Percentiles rank a stretch among this genome's conserved stretches.
phyloP scores from a whole-genome alignment of 2,797 vertebrate genomes.

The Sebastes hubbsi region DNA sequence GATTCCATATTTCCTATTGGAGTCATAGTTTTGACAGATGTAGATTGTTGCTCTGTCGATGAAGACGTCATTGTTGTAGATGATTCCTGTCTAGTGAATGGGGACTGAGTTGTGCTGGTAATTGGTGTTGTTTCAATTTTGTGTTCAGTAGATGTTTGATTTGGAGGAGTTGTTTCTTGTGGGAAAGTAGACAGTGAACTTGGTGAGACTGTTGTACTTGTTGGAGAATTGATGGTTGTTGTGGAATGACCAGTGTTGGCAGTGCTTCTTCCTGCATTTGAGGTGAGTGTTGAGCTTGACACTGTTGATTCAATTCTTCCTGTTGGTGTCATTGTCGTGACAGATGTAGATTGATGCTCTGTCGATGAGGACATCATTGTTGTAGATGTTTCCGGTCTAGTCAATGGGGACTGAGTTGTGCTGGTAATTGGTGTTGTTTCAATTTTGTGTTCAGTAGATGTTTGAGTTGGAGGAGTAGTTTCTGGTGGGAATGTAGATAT shows the following conservation, averaged over 20 bases:
- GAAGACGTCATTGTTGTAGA: too few relatives aligned
- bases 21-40: fast-evolving
- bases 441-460: background rate
- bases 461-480: background rate
- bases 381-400: background rate
- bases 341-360: too few relatives aligned
- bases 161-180: too few relatives aligned
- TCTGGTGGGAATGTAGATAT: background rate
- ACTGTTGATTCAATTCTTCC: background rate
- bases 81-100: too few relatives aligned
- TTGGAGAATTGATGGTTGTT: background rate
- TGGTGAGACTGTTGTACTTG: too few relatives aligned
- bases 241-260: background rate
- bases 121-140: too few relatives aligned
- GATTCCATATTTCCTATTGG: fast-evolving
- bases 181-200: too few relatives aligned
- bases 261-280: background rate
- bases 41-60: too few relatives aligned
- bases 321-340: fast-evolving
- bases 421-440: background rate
- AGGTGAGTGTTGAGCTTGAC: too few relatives aligned
- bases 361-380: background rate
- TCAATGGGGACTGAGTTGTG: too few relatives aligned
- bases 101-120: background rate
- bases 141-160: background rate